Evolutionary conservation across 2,113 vertebrate genomes (phyloP).

Genomic region (Brachirus orientalis): DNA sequence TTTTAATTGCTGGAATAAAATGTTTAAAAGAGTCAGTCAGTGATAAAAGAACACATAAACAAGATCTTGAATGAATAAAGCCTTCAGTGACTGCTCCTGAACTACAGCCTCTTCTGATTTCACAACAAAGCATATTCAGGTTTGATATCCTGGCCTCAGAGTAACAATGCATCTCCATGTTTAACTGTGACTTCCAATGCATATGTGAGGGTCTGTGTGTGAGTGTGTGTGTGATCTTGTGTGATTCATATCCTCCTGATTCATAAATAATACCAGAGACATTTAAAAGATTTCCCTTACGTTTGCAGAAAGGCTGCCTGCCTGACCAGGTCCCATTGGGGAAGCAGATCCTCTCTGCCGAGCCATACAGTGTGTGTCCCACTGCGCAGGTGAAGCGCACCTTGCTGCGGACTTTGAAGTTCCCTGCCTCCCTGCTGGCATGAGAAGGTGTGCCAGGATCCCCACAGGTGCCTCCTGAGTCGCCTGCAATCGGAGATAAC

Average conservation of each 20-base stretch:
- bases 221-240: not conserved
- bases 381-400: slow-evolving; percentile 91
- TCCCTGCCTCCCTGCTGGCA: slow-evolving; percentile 89
- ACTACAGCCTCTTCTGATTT: too few species aligned
- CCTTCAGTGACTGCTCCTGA: not conserved
- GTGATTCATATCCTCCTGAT: not conserved
- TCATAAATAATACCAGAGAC: slow-evolving; percentile 14
- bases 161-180: slow-evolving; percentile 2
- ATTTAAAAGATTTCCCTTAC: slow-evolving; percentile 77
- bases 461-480: slow-evolving; percentile 88
- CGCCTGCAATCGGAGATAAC: slow-evolving; percentile 81
- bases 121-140: too few species aligned
- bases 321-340: slow-evolving; percentile 97
- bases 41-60: not conserved
- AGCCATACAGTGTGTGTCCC: slow-evolving; percentile 93
- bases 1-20: too few species aligned
- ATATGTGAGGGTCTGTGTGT: not conserved
- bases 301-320: slow-evolving; percentile 95
- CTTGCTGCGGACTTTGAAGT: slow-evolving; percentile 92
- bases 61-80: too few species aligned
- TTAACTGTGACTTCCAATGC: not conserved
- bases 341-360: slow-evolving; percentile 93
- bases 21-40: not conserved
- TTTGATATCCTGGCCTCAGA: too few species aligned
- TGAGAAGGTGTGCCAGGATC: slow-evolving; percentile 95